Base-by-base conservation (phyloP, 2,797 vertebrate genomes). In the Enteromius viviparus region DNA sequence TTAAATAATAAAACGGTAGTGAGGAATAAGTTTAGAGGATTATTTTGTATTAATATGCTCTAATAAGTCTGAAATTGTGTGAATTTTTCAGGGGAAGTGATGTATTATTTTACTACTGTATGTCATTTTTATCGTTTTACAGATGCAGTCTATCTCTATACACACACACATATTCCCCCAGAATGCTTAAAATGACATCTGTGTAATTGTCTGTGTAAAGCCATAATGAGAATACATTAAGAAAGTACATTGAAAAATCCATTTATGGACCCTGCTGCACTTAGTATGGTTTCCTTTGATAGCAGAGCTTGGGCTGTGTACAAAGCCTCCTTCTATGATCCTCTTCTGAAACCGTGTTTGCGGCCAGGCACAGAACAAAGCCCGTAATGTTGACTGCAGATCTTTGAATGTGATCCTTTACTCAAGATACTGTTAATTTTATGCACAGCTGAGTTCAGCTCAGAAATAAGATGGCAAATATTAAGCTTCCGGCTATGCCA, bases 241-340 rank as follows among this genome's bases (percentile, higher is more conserved):
- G 76, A 47, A 51, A 65, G 17, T 65, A 65, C 40, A 78, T 2
- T 77, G 26, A 65, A 62, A 42, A 66, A 49, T 78, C 45, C 42
- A 65, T 78, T 68, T 51, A 37, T 49, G 45, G 7, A 32, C 26
- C 26, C 42, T 49, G 17, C 7, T 79, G 47, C 47, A 66, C 77
- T 66, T 53, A 53, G 64, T 68, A 66, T 78, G 45, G 2, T 37
- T 51, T 68, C 21, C 32, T 49, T 34, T 74, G 14, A 49, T 49
- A 21, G 29, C 69, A 11, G 17, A 62, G 37, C 26, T 23, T 55
- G 47, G 14, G 64, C n/a, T 23, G 2, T 68, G 32, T 34, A 71
- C 51, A 72, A 81, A 72, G 55, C 68, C 26, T 74, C 40, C 62
- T 81, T 81, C 40, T 62, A 29, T 49, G 26, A 49, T 47, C 37